Evolutionary conservation across 2,888 invertebrate genomes (phyloP).

Genomic region (Agonum fuliginosum): DNA sequence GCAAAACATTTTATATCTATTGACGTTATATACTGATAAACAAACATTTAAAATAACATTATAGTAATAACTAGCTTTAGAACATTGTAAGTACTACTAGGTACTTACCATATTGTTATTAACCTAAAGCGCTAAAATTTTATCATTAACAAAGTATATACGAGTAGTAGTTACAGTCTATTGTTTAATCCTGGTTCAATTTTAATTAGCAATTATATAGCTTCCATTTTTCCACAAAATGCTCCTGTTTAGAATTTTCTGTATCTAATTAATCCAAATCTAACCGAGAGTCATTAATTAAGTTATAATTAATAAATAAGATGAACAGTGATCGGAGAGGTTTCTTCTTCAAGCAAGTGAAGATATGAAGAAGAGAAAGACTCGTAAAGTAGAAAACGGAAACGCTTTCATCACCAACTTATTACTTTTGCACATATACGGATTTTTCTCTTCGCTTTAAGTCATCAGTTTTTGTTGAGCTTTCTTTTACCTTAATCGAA

Average conservation of each 20-base stretch:
- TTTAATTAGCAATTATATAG: too few relatives aligned
- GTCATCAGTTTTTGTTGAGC: not conserved
- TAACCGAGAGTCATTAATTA: slow-evolving; percentile 21
- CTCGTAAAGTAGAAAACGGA: slow-evolving; percentile 38
- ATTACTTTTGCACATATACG: slow-evolving; percentile 24
- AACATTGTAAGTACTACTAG: not conserved
- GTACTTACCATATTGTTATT: not conserved
- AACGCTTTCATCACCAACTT: slow-evolving; percentile 34
- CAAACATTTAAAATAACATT: slow-evolving; percentile 41
- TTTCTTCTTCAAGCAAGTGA: not conserved
- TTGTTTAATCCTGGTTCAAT: too few relatives aligned
- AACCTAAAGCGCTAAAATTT: not conserved
- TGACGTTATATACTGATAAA: slow-evolving; percentile 24
- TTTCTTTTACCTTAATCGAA: not conserved
- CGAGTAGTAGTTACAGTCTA: too few relatives aligned
- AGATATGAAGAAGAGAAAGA: slow-evolving; percentile 44
- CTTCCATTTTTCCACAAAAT: too few relatives aligned
- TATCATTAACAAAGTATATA: not conserved
- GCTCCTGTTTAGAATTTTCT: not conserved
- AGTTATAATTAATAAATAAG: slow-evolving; percentile 26
- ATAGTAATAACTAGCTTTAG: slow-evolving; percentile 4
- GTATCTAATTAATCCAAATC: slow-evolving; percentile 6
- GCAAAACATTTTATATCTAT: slow-evolving; percentile 34
- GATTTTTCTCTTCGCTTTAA: slow-evolving; percentile 3
- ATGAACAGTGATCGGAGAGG: slow-evolving; percentile 24